Base-by-base conservation (phyloP, 2,113 vertebrate genomes). In the Lucifuga dentata region DNA sequence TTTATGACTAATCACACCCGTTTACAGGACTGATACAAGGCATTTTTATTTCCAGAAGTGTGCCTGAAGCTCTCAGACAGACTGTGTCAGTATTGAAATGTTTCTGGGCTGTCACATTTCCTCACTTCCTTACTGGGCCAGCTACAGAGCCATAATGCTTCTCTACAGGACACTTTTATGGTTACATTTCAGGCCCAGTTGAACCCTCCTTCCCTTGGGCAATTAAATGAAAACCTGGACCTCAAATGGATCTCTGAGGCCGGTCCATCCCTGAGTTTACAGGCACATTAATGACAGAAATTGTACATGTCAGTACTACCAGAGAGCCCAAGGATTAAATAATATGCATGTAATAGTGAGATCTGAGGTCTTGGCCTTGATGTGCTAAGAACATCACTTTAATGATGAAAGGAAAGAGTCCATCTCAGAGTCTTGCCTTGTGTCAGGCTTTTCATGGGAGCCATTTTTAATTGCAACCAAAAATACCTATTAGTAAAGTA, bases 1-100 rank as follows among this genome's bases (percentile, higher is more conserved):
- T 91, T 92, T 90, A 91, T 92, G 88, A 91, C 90, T 91, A 93
- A 93, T 93, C 93, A 90, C 92, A 92, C 90, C 89, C 86, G 80
- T 86, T 91, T 89, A 89, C 81, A 78, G 82, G 73, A 78, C 68
- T 62, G 83, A 81, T 71, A 68, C 84, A 60, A 59, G 70, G 60
- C 65, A 35, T 70, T 69, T 76, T 83, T 74, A 58, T 89, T 90
- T 86, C 55, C 80, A 78, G 68, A 72, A 76, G 78, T 84, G 79
- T 68, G 85, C 83, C 84, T 55, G 60, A 57, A 87, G 87, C 88
- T 76, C 78, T 86, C 51, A 70, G 82, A 70, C 73, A 53, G 81
- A 78, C 66, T 66, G 79, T 80, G 87, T 81, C 84, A 85, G 82
- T 89, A 84, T 87, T 89, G 85, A 91, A 92, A 90, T 88, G 84